phyloP scores from a whole-genome alignment of 2,888 invertebrate genomes.

The Apomyelois bistriatella region DNA sequence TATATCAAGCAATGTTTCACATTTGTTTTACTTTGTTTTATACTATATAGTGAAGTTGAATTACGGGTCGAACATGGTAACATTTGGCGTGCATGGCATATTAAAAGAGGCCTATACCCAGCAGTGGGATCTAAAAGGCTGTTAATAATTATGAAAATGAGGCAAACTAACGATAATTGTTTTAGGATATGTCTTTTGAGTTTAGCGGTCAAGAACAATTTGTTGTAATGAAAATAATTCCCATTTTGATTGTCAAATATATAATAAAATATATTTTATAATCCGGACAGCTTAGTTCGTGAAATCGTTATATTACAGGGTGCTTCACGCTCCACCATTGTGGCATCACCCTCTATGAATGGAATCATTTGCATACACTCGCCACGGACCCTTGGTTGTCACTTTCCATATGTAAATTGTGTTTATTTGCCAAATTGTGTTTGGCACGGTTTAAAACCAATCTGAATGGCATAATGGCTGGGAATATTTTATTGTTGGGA shows the following conservation, averaged over 20 bases:
- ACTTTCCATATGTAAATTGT: constrained; percentile 51
- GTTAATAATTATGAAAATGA: too few species aligned
- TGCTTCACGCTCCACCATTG: constrained; percentile 16
- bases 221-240: too few species aligned
- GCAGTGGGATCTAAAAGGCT: too few species aligned
- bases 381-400: constrained; percentile 39
- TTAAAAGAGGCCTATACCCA: too few species aligned
- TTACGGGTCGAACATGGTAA: too few species aligned
- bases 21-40: too few species aligned
- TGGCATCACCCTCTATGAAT: constrained; percentile 39
- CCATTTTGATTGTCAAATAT: background rate
- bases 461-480: constrained; percentile 6
- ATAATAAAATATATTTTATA: constrained; percentile 1
- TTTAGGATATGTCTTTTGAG: too few species aligned
- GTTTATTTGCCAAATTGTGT: constrained; percentile 70
- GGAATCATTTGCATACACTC: constrained; percentile 63
- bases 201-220: too few species aligned
- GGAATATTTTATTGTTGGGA: constrained; percentile 9
- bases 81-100: too few species aligned
- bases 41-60: too few species aligned
- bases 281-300: constrained; percentile 7
- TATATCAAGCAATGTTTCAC: too few species aligned
- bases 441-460: constrained; percentile 35
- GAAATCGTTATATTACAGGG: constrained; percentile 18
- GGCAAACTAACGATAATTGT: too few species aligned